phyloP scores from a whole-genome alignment of 2,113 vertebrate genomes.

The Grallaria varia region DNA sequence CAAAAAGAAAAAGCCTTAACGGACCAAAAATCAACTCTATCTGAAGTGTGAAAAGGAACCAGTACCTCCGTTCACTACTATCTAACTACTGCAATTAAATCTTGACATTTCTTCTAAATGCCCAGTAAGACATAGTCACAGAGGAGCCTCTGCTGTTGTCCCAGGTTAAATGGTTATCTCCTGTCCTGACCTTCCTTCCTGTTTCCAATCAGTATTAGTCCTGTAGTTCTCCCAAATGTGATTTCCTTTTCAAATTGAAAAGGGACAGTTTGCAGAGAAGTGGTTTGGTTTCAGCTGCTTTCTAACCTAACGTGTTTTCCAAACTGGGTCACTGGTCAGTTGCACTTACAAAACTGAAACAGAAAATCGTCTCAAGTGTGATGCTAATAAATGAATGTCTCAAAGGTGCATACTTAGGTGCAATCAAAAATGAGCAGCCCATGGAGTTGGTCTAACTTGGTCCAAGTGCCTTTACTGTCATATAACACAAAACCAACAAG shows the following conservation, averaged over 20 bases:
- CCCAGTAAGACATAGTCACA: background rate
- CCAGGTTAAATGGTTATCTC: background rate
- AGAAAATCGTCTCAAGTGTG: background rate
- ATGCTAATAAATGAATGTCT: background rate
- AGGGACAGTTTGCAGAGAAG: background rate
- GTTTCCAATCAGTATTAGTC: background rate
- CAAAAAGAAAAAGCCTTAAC: background rate
- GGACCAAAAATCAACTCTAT: background rate
- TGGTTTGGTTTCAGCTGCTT: background rate
- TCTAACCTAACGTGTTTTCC: background rate
- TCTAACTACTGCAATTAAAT: background rate
- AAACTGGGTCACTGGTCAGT: background rate
- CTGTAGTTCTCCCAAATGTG: background rate
- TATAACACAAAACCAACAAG: background rate
- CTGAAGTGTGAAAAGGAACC: background rate
- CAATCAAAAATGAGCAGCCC: background rate
- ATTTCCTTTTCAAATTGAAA: background rate
- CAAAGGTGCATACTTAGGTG: background rate
- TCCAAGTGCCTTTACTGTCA: background rate
- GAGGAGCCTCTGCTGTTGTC: background rate
- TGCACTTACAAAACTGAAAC: background rate
- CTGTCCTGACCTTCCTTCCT: background rate
- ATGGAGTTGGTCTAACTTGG: background rate
- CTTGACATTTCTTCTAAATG: background rate
- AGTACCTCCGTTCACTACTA: background rate